Evolutionary conservation across 2,888 invertebrate species (phyloP), one percentile per base, ranked within the genome.

Genomic region (Limnephilus marmoratus): DNA sequence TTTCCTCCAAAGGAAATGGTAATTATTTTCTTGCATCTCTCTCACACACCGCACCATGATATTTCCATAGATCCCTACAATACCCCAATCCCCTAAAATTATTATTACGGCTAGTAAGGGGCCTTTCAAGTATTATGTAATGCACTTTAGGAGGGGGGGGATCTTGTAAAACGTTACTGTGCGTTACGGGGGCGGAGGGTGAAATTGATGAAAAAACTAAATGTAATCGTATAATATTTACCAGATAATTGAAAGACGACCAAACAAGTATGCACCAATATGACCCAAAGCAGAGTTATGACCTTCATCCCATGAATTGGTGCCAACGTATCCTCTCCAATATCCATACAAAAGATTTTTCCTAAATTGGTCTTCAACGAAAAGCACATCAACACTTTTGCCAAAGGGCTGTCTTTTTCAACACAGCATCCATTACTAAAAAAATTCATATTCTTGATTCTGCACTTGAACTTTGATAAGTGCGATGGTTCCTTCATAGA

Each of bases 161-260:
- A 2, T 31, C 31, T 31, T 31, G 31, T 31, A 31, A 31, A 31
- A 31, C 31, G 31, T 31, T 31, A 31, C 31, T 31, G 31, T 31
- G 31, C 31, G 1, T 31, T 31, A 31, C 1, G 31, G 31, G 31
- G 31, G 31, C 31, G 31, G 31, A 2, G 2, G 31, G 31, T 1
- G 31, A 2, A 31, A 12, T 45, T 12, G 12, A 12, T 1, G 45
- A 45, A 12, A 41, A 45, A 45, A 45, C 45, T 45, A 45, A 45
- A 45, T 41, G 12, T 45, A 45, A 45, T 45, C 12, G 1, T 49
- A 86, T 80, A 37, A 80, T 82, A 87, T 37, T 94, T 94, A 97
- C 97, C 96, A 94, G 97, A 96, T 94, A 97, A 96, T 95, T 97
- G 97, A 94, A 97, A 97, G 34, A 97, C 96, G 29, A 97, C 96